Evolutionary conservation across 30 jellyfish, hydroid and myxozoan genomes (phyloP), one percentile per base, ranked within the genome.

Genomic region (Chrysaora quinquecirrha): DNA sequence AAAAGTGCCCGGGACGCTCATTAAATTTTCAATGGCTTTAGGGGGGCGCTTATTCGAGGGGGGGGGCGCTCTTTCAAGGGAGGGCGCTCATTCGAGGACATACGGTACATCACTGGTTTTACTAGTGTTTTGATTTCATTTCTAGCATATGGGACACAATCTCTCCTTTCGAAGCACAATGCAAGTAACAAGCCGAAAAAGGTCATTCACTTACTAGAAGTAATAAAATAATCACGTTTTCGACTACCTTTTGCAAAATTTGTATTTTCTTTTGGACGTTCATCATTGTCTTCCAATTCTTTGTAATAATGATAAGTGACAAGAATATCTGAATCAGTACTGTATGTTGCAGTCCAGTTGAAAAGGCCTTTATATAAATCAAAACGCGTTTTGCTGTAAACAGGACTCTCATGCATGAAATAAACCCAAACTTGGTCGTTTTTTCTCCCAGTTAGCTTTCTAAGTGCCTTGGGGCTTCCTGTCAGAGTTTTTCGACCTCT

Each of bases 371-470:
- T 48, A 47, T 68, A 79, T 16, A 23, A 11, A 4, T 25, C 35
- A 18, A 47, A n/a, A 48, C 73, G 35, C 30, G 33, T 20, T 28
- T 71, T 63, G 1, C 93, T 50, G 52, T 34, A 73, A 30, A 38
- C 10, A 0, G 98, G 98, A 22, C 89, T 85, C 69, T 92, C 98
- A 49, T 92, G 96, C 98, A 92, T 92, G 73, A 70, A 48, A 77
- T 78, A 92, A 3, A 92, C 73, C 98, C 98, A 92, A 3, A 21
- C 19, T 30, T 85, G 95, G n/a, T n/a, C n/a, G 47, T 31, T 0
- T 73, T 48, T 28, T 16, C 16, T 43, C 16, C 12, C 58, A 16
- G 58, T 9, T 43, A 43, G 58, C 16, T 43, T 43, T 9, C 9
- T 43, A 43, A 6, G 58, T 16, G 9, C 9, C 58, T 9, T 16